A percentile compares a stretch with the other conserved stretches of the same genome.
These are phyloP conservation scores for Pteropus rufus DNA, from an alignment of 2,797 vertebrate genomes.

Conservation along the genomic window DNA sequence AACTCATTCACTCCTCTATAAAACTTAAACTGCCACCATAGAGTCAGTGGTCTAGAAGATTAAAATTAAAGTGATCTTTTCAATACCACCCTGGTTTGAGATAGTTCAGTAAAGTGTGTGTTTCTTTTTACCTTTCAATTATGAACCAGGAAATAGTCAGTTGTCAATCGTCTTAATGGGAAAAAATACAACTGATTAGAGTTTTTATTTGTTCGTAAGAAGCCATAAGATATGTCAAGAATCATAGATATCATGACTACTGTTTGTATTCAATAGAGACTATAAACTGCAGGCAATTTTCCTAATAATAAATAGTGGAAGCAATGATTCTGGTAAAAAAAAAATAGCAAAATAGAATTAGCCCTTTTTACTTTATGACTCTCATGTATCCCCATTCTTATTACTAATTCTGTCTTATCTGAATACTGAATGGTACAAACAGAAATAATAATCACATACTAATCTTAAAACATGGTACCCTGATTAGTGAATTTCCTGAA, in stretches of 20 bases:
- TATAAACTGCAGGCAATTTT: conserved; percentile 2
- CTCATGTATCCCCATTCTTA: not conserved
- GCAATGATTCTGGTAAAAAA: not conserved
- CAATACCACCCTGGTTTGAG: not conserved
- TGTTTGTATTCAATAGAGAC: not conserved
- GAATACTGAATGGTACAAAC: not conserved
- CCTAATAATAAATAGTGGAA: not conserved
- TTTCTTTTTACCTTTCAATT: not conserved
- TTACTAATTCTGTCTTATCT: not conserved
- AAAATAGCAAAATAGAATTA: not conserved
- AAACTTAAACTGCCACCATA: not conserved
- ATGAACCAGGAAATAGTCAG: not conserved
- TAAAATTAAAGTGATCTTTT: not conserved
- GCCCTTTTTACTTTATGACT: not conserved
- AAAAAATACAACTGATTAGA: not conserved
- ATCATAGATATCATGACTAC: not conserved
- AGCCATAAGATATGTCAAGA: not conserved
- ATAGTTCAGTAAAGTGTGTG: not conserved
- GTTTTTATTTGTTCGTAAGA: not conserved
- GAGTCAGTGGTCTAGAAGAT: not conserved
- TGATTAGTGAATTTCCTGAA: not conserved
- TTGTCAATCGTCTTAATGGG: not conserved
- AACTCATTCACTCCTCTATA: not conserved
- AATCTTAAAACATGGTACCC: not conserved
- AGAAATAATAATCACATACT: not conserved